Conservation (phyloP, 1,140 invertebrate genomes). For the Andrena cerasifolii region DNA sequence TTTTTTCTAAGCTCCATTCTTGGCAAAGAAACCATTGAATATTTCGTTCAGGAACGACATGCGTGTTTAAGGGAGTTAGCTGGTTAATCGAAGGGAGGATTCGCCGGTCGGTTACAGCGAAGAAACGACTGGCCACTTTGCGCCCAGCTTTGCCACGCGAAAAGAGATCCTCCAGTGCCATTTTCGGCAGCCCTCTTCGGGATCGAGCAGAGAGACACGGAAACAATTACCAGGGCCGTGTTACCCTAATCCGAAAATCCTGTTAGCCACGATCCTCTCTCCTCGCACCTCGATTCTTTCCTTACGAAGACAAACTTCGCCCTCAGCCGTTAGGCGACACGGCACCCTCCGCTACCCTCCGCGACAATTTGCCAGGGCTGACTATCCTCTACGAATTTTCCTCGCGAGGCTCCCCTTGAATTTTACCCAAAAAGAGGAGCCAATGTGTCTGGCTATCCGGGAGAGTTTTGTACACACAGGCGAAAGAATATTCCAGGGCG, state of each 20-base stretch:
- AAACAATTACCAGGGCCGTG: conserved; percentile 68
- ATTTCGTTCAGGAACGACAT: background rate
- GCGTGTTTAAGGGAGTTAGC: background rate
- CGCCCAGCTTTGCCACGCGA: conserved; percentile 25
- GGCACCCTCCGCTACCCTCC: conserved; percentile 40
- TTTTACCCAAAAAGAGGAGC: background rate
- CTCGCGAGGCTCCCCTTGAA: background rate
- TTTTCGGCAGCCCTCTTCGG: conserved; percentile 46
- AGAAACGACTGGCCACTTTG: conserved; percentile 19
- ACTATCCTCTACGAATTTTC: conserved; percentile 14
- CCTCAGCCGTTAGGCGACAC: conserved; percentile 25
- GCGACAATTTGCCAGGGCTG: conserved; percentile 57
- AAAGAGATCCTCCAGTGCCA: conserved; percentile 36
- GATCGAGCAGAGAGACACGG: conserved; percentile 64
- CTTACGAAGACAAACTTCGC: conserved; percentile 57
- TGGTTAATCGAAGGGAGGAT: conserved; percentile 55
- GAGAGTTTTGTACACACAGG: background rate
- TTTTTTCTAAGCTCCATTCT: background rate
- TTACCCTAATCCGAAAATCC: conserved; percentile 71
- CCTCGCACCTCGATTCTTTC: conserved; percentile 47
- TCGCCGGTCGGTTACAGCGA: conserved; percentile 16
- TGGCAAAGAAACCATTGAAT: too few relatives aligned
- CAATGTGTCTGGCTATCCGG: too few relatives aligned
- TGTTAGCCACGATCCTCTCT: conserved; percentile 61
- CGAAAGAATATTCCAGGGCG: conserved; percentile 10